Evolutionary conservation across 1,140 invertebrate species (phyloP).

Genomic region (Polyergus mexicanus): DNA sequence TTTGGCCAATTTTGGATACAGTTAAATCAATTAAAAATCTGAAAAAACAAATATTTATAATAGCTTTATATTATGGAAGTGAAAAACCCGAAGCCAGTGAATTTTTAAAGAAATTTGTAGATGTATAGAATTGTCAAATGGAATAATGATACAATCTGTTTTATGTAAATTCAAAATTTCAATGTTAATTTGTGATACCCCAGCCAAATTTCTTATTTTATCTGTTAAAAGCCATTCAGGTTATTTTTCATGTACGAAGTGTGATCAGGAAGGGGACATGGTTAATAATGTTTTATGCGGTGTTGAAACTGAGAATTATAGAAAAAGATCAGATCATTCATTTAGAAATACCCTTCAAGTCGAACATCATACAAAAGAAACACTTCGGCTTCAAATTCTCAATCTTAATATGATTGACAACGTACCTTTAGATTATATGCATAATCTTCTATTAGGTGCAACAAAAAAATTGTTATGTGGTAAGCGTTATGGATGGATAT

Average conservation of each 20-base stretch:
- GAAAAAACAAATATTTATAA: too few species aligned
- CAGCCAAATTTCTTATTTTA: conserved; percentile 7
- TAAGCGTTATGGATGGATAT: conserved; percentile 2
- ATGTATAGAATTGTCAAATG: not conserved
- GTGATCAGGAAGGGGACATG: not conserved
- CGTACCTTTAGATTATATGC: conserved; percentile 3
- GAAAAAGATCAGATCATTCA: not conserved
- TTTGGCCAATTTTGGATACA: too few species aligned
- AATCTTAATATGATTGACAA: conserved; percentile 11
- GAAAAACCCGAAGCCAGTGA: too few species aligned
- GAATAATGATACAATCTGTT: conserved; percentile 1
- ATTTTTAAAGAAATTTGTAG: too few species aligned
- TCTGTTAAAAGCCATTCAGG: not conserved
- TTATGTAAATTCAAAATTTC: conserved; percentile 10
- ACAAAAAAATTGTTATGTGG: not conserved
- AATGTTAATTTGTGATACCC: conserved; percentile 24
- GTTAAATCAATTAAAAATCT: too few species aligned
- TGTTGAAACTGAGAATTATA: not conserved
- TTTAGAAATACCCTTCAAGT: conserved; percentile 7
- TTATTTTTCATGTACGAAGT: conserved; percentile 15
- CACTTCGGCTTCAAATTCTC: too few species aligned
- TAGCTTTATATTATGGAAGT: too few species aligned
- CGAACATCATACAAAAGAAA: not conserved
- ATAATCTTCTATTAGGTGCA: not conserved
- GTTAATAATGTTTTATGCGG: conserved; percentile 5